Percentiles rank a stretch among this genome's conserved stretches.
Evolutionary conservation across 2,797 vertebrate genomes (phyloP).

Genomic region (Denticeps clupeoides): DNA sequence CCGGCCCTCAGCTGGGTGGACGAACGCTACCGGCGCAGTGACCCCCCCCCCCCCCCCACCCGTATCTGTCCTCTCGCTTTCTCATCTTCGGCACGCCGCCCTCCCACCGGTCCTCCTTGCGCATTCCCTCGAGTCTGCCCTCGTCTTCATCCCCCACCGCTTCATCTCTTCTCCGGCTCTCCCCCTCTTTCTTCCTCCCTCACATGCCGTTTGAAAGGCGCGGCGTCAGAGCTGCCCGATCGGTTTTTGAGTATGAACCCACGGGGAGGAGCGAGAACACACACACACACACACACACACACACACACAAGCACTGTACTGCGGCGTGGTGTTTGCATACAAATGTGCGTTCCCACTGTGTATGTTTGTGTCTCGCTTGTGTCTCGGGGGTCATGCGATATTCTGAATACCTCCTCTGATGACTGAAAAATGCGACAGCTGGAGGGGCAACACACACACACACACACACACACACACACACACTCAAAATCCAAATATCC

Average conservation of each 20-base stretch:
- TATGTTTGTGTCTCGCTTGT: neutral
- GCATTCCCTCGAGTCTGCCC: neutral
- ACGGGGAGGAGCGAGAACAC: too few species aligned
- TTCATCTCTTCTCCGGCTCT: neutral
- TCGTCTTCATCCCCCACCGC: neutral
- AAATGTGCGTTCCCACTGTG: too few species aligned
- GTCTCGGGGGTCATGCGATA: conserved; percentile 31
- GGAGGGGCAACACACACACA: conserved; percentile 29
- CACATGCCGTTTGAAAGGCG: too few species aligned
- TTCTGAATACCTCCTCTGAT: conserved; percentile 34
- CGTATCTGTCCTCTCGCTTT: neutral
- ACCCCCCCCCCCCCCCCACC: neutral
- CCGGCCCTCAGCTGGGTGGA: conserved; percentile 58
- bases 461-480: neutral
- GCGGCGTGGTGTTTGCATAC: too few species aligned
- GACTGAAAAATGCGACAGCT: conserved; percentile 47
- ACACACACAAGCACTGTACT: too few species aligned
- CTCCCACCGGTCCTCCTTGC: neutral
- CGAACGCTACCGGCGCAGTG: conserved; percentile 38
- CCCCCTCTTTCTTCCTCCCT: neutral
- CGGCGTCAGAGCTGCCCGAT: too few species aligned
- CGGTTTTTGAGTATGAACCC: too few species aligned
- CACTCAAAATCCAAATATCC: neutral
- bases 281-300: too few species aligned
- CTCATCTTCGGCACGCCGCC: conserved; percentile 2